phyloP scores from a whole-genome alignment of 2,888 invertebrate species.

The Argyra leucocephala region DNA sequence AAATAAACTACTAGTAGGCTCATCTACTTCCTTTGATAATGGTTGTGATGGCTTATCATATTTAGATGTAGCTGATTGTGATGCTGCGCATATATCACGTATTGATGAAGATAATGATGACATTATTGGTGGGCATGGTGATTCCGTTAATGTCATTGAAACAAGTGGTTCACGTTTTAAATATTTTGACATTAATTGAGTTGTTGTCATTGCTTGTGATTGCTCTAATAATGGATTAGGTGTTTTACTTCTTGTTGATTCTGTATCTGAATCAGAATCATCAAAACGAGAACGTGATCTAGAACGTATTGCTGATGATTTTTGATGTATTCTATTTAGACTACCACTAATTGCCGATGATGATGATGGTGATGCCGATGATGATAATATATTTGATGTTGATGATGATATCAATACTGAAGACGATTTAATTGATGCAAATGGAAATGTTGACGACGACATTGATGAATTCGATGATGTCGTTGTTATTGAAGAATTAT shows the following conservation, averaged over 20 bases:
- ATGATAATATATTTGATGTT: constrained; percentile 32
- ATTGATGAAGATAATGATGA: constrained; percentile 28
- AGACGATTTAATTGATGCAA: constrained; percentile 23
- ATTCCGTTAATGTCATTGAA: constrained; percentile 38
- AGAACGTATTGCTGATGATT: constrained; percentile 32
- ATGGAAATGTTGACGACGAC: constrained; percentile 18
- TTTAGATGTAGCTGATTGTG: constrained; percentile 11
- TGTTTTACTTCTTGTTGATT: constrained; percentile 30
- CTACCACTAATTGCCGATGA: constrained; percentile 40
- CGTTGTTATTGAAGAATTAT: constrained; percentile 13
- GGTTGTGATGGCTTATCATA: background rate
- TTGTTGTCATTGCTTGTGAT: constrained; percentile 42
- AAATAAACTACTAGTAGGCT: background rate
- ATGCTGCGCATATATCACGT: constrained; percentile 13
- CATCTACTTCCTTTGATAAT: background rate
- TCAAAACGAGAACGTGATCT: constrained; percentile 26
- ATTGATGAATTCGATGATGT: constrained; percentile 19
- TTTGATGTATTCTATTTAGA: constrained; percentile 38
- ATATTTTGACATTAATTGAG: constrained; percentile 42
- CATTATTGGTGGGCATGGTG: constrained; percentile 40
- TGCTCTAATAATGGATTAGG: constrained; percentile 39
- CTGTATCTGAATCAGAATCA: constrained; percentile 40
- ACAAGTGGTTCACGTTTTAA: constrained; percentile 41
- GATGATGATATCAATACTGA: constrained; percentile 30
- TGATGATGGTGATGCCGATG: constrained; percentile 36